phyloP scores from a whole-genome alignment of 2,888 invertebrate species.

The Rhagonycha lutea region DNA sequence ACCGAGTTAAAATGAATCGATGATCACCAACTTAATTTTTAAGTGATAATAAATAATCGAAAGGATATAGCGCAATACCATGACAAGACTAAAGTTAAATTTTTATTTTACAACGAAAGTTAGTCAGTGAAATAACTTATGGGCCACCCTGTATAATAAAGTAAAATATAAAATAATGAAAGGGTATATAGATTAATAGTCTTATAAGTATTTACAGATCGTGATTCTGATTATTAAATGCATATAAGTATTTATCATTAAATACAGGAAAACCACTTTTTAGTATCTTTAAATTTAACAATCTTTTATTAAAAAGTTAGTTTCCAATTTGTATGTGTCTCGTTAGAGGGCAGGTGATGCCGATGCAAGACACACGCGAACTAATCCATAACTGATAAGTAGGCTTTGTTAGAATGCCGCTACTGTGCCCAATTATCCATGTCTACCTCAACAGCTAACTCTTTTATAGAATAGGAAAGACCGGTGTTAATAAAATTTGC shows the following conservation, averaged over 20 bases:
- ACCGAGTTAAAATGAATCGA: too few species aligned
- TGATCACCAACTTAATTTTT: too few species aligned
- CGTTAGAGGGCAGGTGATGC: slow-evolving; percentile 42
- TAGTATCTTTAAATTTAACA: slow-evolving; percentile 10
- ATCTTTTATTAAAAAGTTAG: slow-evolving; percentile 19
- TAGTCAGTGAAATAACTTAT: too few species aligned
- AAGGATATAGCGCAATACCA: too few species aligned
- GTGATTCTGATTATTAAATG: background rate
- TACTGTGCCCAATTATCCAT: slow-evolving; percentile 36
- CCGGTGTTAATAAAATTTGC: slow-evolving; percentile 24
- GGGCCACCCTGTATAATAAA: too few species aligned
- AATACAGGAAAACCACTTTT: slow-evolving; percentile 18
- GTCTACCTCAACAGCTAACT: slow-evolving; percentile 31
- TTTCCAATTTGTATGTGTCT: slow-evolving; percentile 40
- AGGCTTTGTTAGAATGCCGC: slow-evolving; percentile 37
- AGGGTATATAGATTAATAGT: too few species aligned
- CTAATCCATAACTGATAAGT: slow-evolving; percentile 48
- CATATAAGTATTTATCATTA: background rate
- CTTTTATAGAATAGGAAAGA: slow-evolving; percentile 24
- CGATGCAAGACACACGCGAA: slow-evolving; percentile 43
- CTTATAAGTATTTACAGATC: background rate
- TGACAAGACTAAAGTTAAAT: too few species aligned
- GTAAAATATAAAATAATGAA: too few species aligned
- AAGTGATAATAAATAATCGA: too few species aligned
- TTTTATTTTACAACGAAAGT: too few species aligned